A percentile compares a stretch with the other conserved stretches of the same genome.
Conservation (phyloP, 2,113 vertebrate species). For the Gambusia holbrooki region DNA sequence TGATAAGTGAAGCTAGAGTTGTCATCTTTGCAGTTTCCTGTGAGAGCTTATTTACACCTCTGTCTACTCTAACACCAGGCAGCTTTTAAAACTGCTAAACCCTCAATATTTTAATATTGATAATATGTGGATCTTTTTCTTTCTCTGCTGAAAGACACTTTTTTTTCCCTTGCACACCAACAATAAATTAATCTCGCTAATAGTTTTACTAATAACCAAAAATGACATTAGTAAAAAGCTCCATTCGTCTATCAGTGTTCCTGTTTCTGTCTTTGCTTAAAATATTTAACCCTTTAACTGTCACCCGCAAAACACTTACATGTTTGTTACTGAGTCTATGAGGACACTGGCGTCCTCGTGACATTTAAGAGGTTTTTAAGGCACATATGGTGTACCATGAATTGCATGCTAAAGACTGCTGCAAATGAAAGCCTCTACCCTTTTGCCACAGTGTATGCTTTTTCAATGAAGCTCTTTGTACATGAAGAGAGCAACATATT, state of each 20-base stretch:
- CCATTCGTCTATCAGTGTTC: background rate
- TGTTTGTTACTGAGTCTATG: too few relatives aligned
- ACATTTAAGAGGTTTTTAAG: background rate
- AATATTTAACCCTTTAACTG: background rate
- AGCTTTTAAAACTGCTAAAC: background rate
- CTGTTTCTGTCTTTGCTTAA: background rate
- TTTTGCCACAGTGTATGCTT: constrained; percentile 39
- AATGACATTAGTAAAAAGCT: background rate
- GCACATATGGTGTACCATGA: constrained; percentile 8
- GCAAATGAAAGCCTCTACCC: constrained; percentile 24
- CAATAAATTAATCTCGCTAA: background rate
- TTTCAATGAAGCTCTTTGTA: constrained; percentile 70
- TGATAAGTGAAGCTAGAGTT: constrained; percentile 56
- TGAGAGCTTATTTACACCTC: constrained; percentile 49
- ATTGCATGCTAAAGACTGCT: constrained; percentile 18
- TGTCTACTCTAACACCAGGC: constrained; percentile 9
- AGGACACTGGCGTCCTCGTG: too few relatives aligned
- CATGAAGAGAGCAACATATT: constrained; percentile 58
- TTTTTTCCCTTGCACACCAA: background rate
- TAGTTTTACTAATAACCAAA: background rate
- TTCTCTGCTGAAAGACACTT: background rate
- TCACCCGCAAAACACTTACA: too few relatives aligned
- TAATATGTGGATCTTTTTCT: background rate
- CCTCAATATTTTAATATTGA: background rate
- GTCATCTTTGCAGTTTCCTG: constrained; percentile 55